These are phyloP conservation scores for Sussaba pulchella DNA, from an alignment of 2,888 invertebrate genomes.

Conservation along the genomic window DNA sequence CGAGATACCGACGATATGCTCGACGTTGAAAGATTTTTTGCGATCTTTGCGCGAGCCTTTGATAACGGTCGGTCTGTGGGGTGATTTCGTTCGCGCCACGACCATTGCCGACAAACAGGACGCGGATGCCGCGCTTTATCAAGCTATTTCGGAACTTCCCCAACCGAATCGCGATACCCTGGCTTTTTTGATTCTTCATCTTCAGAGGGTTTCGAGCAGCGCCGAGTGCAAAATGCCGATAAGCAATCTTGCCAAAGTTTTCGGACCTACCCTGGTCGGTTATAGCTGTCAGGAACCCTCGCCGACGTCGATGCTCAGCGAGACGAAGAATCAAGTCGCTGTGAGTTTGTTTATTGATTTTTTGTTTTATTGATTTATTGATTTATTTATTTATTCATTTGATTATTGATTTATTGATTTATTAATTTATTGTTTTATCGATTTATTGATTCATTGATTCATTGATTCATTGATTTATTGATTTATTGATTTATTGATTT, in stretches of 20 bases:
- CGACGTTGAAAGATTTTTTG: conserved; percentile 97
- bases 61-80: conserved; percentile 92
- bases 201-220: conserved; percentile 94
- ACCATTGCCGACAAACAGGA: conserved; percentile 86
- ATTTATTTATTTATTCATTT: too few species aligned
- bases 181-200: conserved; percentile 95
- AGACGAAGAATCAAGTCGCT: conserved; percentile 91
- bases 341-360: conserved; percentile 84
- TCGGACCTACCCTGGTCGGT: conserved; percentile 97
- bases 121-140: conserved; percentile 88
- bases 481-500: too few species aligned
- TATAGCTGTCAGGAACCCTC: conserved; percentile 92
- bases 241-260: conserved; percentile 94
- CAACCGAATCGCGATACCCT: conserved; percentile 97
- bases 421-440: too few species aligned
- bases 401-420: too few species aligned
- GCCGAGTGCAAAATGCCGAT: conserved; percentile 96
- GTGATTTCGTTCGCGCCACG: conserved; percentile 91
- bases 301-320: conserved; percentile 90
- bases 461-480: too few species aligned
- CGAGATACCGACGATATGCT: conserved; percentile 96
- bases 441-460: too few species aligned
- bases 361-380: neutral
- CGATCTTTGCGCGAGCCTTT: conserved; percentile 94
- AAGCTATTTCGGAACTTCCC: conserved; percentile 94